A percentile compares a stretch with the other conserved stretches of the same genome.
These are phyloP conservation scores for Drosophila kohkoa DNA, from an alignment of 1,140 invertebrate species.

Conservation along the genomic window DNA sequence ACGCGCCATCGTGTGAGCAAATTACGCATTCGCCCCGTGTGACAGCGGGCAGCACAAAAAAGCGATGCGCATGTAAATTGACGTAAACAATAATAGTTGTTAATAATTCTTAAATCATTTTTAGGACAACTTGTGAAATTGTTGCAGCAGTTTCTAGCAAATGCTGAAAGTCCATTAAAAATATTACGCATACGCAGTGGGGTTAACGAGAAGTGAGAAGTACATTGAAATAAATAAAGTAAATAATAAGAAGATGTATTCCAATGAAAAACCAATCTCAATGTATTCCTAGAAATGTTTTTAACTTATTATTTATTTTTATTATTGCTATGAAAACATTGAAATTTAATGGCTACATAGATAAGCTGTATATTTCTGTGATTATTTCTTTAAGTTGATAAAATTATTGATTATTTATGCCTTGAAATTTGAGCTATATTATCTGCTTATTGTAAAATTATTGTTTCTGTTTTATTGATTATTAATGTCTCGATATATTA, in stretches of 20 bases:
- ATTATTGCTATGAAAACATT: too few species aligned
- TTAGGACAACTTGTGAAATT: neutral
- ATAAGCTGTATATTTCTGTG: too few species aligned
- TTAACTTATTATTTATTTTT: too few species aligned
- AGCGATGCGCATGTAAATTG: neutral
- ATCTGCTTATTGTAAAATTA: too few species aligned
- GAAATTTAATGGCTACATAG: too few species aligned
- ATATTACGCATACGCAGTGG: slow-evolving; percentile 9
- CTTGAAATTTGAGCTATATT: too few species aligned
- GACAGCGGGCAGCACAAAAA: neutral
- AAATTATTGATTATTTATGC: too few species aligned
- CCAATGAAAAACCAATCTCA: too few species aligned
- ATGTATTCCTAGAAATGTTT: too few species aligned
- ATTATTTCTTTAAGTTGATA: too few species aligned
- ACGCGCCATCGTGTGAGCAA: slow-evolving; percentile 44
- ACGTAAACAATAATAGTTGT: slow-evolving; percentile 1
- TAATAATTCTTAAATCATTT: neutral
- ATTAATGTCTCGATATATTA: neutral
- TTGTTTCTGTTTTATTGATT: neutral
- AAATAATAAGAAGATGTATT: neutral
- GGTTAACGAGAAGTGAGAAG: neutral
- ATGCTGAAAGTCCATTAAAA: neutral
- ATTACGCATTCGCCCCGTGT: slow-evolving; percentile 65
- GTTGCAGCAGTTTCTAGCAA: neutral
- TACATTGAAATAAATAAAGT: neutral